These are phyloP conservation scores for Aricia artaxerxes DNA, from an alignment of 2,888 invertebrate species.

Conservation along the genomic window DNA sequence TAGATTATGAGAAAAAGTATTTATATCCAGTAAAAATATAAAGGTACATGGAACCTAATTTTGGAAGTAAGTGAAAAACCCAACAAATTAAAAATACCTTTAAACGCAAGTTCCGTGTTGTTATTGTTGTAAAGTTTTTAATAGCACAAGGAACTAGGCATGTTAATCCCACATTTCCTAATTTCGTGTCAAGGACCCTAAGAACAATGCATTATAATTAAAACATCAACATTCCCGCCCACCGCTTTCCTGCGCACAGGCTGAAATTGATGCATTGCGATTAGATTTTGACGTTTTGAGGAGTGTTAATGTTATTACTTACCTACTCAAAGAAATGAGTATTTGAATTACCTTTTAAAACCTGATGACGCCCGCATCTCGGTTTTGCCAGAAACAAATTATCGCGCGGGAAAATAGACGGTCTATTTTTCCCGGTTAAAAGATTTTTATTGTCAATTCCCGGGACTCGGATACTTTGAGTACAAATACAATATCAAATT, in stretches of 20 bases:
- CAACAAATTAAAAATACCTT: not conserved
- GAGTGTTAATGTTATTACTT: not conserved
- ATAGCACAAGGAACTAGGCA: conserved; percentile 7
- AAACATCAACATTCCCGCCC: conserved; percentile 39
- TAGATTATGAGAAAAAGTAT: no score
- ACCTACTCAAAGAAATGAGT: not conserved
- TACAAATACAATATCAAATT: no score
- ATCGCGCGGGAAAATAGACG: no score
- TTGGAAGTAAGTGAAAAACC: not conserved
- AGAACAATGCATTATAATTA: conserved; percentile 57
- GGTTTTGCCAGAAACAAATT: no score
- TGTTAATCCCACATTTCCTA: conserved; percentile 30
- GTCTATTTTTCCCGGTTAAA: no score
- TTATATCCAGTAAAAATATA: not conserved
- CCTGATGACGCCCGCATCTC: no score
- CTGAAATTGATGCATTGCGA: conserved; percentile 2
- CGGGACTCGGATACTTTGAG: no score
- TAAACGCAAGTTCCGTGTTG: not conserved
- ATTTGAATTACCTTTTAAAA: not conserved
- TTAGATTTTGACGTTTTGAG: conserved; percentile 4
- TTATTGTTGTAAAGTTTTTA: not conserved
- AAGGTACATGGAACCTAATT: not conserved
- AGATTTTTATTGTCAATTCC: no score
- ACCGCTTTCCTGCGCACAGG: not conserved
- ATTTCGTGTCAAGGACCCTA: conserved; percentile 60